phyloP scores from a whole-genome alignment of 2,113 vertebrate genomes.

The Atlantisia rogersi region DNA sequence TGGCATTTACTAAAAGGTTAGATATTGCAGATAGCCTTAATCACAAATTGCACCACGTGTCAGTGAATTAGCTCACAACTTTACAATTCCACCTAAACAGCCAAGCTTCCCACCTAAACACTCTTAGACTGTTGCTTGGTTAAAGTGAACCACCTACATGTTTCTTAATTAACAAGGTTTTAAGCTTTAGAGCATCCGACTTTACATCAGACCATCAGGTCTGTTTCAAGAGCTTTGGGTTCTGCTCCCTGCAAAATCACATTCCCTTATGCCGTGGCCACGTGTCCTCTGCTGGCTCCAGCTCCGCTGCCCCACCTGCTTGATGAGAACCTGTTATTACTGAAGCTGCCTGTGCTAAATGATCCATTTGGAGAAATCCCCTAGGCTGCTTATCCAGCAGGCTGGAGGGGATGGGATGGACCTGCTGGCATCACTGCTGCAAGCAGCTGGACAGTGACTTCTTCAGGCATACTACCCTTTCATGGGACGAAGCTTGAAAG shows the following conservation, averaged over 20 bases:
- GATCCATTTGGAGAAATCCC: background rate
- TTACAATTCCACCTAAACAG: background rate
- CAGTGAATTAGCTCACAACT: conserved; percentile 75
- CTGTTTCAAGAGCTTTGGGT: background rate
- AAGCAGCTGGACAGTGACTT: background rate
- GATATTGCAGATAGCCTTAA: conserved; percentile 87
- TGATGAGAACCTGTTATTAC: background rate
- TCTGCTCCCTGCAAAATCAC: background rate
- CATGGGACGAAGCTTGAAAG: background rate
- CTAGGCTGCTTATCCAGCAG: background rate
- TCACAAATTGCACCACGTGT: conserved; percentile 84
- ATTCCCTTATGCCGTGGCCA: background rate
- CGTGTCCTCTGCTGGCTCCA: background rate
- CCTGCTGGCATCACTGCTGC: background rate
- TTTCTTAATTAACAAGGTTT: conserved; percentile 35
- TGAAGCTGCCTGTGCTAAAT: background rate
- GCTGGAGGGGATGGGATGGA: background rate
- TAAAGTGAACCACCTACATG: background rate
- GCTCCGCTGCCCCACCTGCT: background rate
- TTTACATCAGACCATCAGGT: background rate
- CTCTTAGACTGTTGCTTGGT: background rate
- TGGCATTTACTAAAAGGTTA: conserved; percentile 94
- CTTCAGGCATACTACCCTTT: background rate
- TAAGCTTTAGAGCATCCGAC: background rate
- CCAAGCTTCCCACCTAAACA: background rate